phyloP scores from a whole-genome alignment of 2,888 invertebrate species.

The Drosophila testacea region DNA sequence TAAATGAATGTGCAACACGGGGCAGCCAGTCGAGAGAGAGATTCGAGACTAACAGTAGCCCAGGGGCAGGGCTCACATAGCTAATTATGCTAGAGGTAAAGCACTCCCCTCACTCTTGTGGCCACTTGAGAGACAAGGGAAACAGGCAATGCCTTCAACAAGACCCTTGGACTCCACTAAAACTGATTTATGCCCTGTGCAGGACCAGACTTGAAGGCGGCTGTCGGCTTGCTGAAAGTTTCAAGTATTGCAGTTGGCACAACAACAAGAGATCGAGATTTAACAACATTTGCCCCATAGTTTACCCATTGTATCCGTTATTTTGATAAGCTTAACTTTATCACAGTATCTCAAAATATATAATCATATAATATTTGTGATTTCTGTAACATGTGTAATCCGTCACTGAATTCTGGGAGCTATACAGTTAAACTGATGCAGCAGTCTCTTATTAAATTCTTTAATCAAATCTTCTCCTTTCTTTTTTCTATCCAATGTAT shows the following conservation, averaged over 20 bases:
- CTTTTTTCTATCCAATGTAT: not conserved
- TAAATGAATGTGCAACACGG: slow-evolving; percentile 70
- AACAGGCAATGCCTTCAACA: slow-evolving; percentile 58
- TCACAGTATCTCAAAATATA: slow-evolving; percentile 43
- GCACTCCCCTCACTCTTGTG: not conserved
- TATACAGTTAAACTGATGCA: slow-evolving; percentile 24
- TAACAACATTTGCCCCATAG: not conserved
- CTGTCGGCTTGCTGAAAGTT: slow-evolving; percentile 68
- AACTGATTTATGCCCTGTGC: slow-evolving; percentile 71
- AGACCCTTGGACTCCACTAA: slow-evolving; percentile 68
- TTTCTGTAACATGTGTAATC: not conserved
- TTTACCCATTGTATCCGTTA: slow-evolving; percentile 2
- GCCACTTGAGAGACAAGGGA: slow-evolving; percentile 49
- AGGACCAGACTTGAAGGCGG: slow-evolving; percentile 70
- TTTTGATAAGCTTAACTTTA: slow-evolving; percentile 29
- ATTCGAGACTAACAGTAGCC: slow-evolving; percentile 67
- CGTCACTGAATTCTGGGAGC: slow-evolving; percentile 36
- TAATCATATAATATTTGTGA: slow-evolving; percentile 18
- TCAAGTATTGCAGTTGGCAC: slow-evolving; percentile 58
- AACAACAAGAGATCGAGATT: not conserved
- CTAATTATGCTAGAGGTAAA: slow-evolving; percentile 66
- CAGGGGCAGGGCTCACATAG: slow-evolving; percentile 7
- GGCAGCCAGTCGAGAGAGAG: slow-evolving; percentile 8
- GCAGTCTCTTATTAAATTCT: slow-evolving; percentile 40
- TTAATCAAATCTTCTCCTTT: slow-evolving; percentile 19